These are phyloP conservation scores for Ceryle rudis DNA, from an alignment of 2,797 vertebrate genomes.

Conservation along the genomic window DNA sequence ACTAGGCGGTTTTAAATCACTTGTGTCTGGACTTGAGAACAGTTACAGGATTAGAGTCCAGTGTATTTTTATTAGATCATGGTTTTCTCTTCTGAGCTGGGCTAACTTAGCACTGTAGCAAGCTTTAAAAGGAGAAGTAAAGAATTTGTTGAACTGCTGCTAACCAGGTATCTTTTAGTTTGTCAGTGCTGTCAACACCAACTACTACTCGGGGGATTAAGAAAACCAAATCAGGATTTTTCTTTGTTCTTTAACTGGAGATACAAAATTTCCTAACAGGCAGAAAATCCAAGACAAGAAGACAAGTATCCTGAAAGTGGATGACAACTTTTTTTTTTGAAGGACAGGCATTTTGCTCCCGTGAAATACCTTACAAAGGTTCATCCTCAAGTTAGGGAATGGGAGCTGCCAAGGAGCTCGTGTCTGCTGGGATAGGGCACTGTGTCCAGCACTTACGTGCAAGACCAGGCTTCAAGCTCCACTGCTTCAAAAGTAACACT, in stretches of 20 bases:
- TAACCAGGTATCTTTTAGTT: neutral
- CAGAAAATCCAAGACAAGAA: neutral
- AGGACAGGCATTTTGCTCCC: neutral
- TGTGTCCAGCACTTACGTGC: rapidly evolving
- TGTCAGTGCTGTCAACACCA: neutral
- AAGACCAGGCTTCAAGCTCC: neutral
- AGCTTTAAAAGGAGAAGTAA: neutral
- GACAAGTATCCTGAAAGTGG: neutral
- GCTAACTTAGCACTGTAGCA: neutral
- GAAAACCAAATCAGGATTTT: neutral
- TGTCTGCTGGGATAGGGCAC: rapidly evolving
- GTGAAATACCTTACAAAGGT: neutral
- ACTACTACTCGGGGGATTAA: neutral
- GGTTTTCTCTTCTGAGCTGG: neutral
- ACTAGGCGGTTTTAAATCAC: neutral
- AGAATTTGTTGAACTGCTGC: neutral
- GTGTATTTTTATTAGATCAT: neutral
- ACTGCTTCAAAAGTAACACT: neutral
- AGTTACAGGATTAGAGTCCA: neutral
- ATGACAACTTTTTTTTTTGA: neutral
- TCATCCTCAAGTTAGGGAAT: neutral
- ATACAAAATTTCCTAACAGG: neutral
- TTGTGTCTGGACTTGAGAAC: neutral
- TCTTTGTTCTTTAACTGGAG: neutral
- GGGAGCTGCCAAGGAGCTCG: neutral